phyloP scores from a whole-genome alignment of 2,113 vertebrate species.

The Sorex fumeus region DNA sequence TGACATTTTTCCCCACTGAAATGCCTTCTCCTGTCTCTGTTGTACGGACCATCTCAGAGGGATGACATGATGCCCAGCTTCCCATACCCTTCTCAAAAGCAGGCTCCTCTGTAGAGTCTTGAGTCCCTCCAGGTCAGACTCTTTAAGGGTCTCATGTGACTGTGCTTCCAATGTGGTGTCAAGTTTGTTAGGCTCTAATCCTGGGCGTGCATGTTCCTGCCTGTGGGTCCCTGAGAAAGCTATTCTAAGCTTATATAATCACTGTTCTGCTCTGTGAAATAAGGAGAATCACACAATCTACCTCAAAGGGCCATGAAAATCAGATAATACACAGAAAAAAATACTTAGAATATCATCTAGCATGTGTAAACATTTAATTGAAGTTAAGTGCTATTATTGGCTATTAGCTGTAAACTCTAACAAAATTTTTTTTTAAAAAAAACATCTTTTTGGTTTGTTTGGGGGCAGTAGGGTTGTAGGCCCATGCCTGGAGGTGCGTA shows the following conservation, averaged over 20 bases:
- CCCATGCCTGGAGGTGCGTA: no score
- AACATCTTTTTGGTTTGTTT: no score
- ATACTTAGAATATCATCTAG: neutral
- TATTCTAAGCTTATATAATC: neutral
- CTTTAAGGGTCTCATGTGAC: neutral
- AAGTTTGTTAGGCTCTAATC: neutral
- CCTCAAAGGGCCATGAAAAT: slow-evolving; percentile 15
- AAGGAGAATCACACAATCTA: neutral
- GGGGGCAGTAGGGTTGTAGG: no score
- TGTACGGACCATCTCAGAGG: neutral
- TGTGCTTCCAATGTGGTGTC: neutral
- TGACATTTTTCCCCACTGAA: neutral
- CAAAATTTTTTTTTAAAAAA: neutral
- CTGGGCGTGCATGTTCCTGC: neutral
- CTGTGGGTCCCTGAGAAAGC: neutral
- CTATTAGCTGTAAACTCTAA: neutral
- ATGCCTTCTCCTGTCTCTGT: neutral
- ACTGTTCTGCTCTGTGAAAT: neutral
- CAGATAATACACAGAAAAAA: neutral
- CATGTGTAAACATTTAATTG: neutral
- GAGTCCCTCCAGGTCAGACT: neutral
- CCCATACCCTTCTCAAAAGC: neutral
- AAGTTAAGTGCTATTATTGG: neutral
- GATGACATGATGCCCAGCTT: neutral
- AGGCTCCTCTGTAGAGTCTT: neutral